phyloP scores from a whole-genome alignment of 2,888 invertebrate genomes.

The Calameuta idolon region DNA sequence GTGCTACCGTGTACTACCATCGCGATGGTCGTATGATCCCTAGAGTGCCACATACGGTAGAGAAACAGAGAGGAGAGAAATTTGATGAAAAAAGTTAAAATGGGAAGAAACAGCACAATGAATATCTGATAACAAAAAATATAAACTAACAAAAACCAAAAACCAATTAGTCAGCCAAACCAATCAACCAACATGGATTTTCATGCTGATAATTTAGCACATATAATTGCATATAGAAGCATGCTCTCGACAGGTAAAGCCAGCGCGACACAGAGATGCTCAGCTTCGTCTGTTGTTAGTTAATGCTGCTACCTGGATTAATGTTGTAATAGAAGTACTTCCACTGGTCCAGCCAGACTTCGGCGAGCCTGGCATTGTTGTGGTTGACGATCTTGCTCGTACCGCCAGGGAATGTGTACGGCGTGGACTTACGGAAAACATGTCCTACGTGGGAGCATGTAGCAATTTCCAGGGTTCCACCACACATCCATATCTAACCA shows the following conservation, averaged over 20 bases:
- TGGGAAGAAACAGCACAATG: not conserved
- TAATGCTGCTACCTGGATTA: constrained; percentile 84
- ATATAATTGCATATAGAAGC: not conserved
- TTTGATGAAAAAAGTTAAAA: not conserved
- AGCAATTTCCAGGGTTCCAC: constrained; percentile 92
- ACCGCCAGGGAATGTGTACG: constrained; percentile 98
- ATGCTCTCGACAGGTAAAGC: constrained; percentile 8
- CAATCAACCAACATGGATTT: not conserved
- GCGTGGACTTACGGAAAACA: constrained; percentile 97
- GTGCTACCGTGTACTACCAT: not conserved
- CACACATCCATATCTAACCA: constrained; percentile 96
- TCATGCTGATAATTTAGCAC: not conserved
- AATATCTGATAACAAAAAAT: not conserved
- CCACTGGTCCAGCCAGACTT: constrained; percentile 99
- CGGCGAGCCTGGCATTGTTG: constrained; percentile 98
- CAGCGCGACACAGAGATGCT: constrained; percentile 16
- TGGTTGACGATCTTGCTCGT: constrained; percentile 97
- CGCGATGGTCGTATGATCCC: not conserved
- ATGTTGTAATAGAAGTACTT: constrained; percentile 99
- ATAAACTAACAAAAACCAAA: not conserved
- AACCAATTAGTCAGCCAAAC: not conserved
- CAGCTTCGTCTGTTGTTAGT: constrained; percentile 45
- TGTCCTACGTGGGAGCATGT: constrained; percentile 97
- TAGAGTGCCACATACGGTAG: not conserved
- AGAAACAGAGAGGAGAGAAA: not conserved